Base-by-base conservation (phyloP, 1,140 invertebrate genomes). In the Drosophila arawakana region DNA sequence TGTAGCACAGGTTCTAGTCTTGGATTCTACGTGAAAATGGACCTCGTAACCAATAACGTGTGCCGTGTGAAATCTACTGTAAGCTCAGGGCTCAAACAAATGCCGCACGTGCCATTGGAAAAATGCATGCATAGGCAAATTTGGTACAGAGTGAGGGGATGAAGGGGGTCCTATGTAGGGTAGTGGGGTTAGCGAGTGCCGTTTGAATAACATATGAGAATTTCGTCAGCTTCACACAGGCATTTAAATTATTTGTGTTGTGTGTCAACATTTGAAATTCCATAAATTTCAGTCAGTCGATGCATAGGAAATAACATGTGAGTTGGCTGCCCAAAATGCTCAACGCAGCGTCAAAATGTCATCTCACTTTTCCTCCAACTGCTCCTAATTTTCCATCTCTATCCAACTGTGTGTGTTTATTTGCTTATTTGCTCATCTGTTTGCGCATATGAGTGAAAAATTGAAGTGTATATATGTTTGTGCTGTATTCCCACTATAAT, bases 251-350 rank as follows among this genome's bases (percentile, higher is more conserved):
- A 88, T 88, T 90, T 84, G 80, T 75, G 74, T 66, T 78, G 25
- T 88, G 84, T 88, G 84, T 89, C 84, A 83, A 88, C 84, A 88
- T 89, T 89, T 80, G 68, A 47, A 62, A 82, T 78, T 80, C 78
- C 80, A 88, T 88, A 88, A 84, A 88, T 89, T 82, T 88, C 61
- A 15, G 44, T 57, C 70, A 65, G 41, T 61, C 67, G 68, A 67
- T 71, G 68, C 78, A 81, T 73, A 49, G 49, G 18, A 71, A 72
- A 72, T 76, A 49, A 52, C 65, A 66, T 60, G 69, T 78, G 69
- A 37, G 41, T 57, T 55, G 15, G 6, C 65, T 55, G 57, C 71
- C 52, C 46, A 67, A 30, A 65, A 67, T 39, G 67, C 58, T 37
- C 46, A 69, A 43, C 57, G 11, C 58, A 43, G 30, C 62, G 3